Evolutionary conservation across 2,888 invertebrate genomes (phyloP), one percentile per base, ranked within the genome.

Genomic region (Drosophila merina): DNA sequence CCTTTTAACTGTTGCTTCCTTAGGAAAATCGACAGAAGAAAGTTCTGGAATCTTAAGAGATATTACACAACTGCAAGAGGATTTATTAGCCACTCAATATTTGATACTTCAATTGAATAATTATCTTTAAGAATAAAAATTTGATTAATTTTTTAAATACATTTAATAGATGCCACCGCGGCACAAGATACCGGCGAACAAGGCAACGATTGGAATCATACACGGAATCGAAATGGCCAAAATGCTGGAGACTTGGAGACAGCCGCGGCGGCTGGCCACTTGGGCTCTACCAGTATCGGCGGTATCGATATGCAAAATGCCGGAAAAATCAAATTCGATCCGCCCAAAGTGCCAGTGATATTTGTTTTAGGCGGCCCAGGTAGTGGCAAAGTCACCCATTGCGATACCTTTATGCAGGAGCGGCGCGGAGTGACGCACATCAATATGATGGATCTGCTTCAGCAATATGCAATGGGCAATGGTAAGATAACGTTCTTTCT

Each of bases 301-400:
- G 76, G 70, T 58, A 95, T 96, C 90, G 95, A 95, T 70, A 95
- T 95, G 94, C 96, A 95, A 91, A 96, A 96, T 92, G 93, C 94
- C 76, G 95, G 95, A 88, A 94, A 95, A 85, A 95, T 97, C 92
- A 96, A 96, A 91, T 97, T 97, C 92, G 96, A 97, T 92, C 94
- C 95, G 76, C 97, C 97, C 51, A 95, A 94, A 91, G 96, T 96
- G 88, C 97, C 97, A 64, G 96, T 97, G 90, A 96, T 97, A 93
- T 97, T 97, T 92, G 94, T 97, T 77, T 94, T 97, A 91, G 97
- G 98, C 88, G 98, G 98, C 74, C 98, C 98, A 76, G 98, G 98
- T 83, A 97, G 97, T 92, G 98, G 98, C 48, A 98, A 98, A 95
- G 98, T 98, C 93, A 98, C 98, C 88, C 98, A 98, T 92, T 98